phyloP scores from a whole-genome alignment of 2,797 vertebrate species.

The Hypotaenidia okinawae region DNA sequence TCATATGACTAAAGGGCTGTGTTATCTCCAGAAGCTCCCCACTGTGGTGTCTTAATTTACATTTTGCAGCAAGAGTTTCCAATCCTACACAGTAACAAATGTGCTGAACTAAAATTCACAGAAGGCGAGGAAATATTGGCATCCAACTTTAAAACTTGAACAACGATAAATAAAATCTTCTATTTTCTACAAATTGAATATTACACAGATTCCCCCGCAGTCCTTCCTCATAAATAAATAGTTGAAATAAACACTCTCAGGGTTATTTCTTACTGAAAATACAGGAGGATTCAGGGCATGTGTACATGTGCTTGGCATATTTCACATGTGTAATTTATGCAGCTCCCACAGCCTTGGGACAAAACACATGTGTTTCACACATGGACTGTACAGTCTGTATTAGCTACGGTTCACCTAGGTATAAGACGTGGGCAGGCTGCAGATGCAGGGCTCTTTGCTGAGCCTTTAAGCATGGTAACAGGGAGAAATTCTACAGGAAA shows the following conservation, averaged over 20 bases:
- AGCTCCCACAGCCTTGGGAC: conserved; percentile 59
- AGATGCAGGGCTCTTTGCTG: neutral
- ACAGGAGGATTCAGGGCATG: conserved; percentile 49
- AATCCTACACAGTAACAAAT: conserved; percentile 5
- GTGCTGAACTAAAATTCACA: conserved; percentile 15
- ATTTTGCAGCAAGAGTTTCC: conserved; percentile 33
- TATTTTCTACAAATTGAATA: conserved; percentile 11
- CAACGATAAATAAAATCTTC: conserved; percentile 31
- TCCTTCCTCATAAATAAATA: conserved; percentile 14
- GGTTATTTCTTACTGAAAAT: conserved; percentile 9
- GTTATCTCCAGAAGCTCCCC: neutral
- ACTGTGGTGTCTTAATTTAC: conserved; percentile 45
- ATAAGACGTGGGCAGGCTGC: conserved; percentile 43
- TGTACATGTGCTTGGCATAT: conserved; percentile 76
- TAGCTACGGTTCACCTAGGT: conserved; percentile 68
- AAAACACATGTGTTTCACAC: conserved; percentile 76
- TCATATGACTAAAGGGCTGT: neutral
- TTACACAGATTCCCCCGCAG: neutral
- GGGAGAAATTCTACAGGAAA: neutral
- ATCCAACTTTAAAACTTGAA: conserved; percentile 10
- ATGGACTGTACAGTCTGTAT: conserved; percentile 71
- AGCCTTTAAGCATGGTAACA: neutral
- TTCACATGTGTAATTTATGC: conserved; percentile 78
- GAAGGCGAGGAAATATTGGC: conserved; percentile 25
- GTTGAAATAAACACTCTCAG: conserved; percentile 8